Evolutionary conservation across 2,888 invertebrate genomes (phyloP).

Genomic region (Melanostoma scalare): DNA sequence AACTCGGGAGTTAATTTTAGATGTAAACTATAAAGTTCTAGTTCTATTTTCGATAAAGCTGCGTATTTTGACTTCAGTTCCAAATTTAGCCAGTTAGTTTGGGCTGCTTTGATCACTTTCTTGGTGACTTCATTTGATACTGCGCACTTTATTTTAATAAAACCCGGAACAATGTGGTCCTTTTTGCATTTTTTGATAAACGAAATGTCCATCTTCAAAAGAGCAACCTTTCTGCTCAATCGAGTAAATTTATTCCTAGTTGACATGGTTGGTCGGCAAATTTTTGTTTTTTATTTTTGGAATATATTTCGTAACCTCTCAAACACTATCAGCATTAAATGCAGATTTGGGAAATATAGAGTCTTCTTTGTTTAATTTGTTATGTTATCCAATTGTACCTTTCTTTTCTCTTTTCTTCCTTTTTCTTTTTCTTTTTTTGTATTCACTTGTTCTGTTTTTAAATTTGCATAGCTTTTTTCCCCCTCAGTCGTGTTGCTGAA

Average conservation of each 20-base stretch:
- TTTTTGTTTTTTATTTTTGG: no score
- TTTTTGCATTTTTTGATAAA: slow-evolving; percentile 3
- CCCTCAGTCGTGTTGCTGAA: no score
- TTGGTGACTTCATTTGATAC: slow-evolving; percentile 9
- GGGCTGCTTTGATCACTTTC: neutral
- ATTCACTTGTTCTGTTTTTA: no score
- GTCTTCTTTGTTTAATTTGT: no score
- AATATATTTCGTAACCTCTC: no score
- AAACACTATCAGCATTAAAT: no score
- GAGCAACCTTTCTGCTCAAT: slow-evolving; percentile 6
- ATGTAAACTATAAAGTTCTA: slow-evolving; percentile 3
- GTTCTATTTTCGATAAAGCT: slow-evolving; percentile 15
- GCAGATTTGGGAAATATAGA: no score
- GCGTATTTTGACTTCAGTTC: slow-evolving; percentile 10
- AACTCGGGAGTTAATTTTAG: neutral
- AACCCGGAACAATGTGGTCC: no score
- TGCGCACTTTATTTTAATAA: slow-evolving; percentile 12
- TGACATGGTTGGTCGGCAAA: slow-evolving; percentile 11
- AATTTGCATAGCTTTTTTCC: no score
- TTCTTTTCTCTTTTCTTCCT: no score
- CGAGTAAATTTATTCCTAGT: slow-evolving; percentile 11
- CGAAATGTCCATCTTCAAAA: slow-evolving; percentile 1
- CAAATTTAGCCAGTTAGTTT: slow-evolving; percentile 1
- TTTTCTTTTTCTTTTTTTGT: no score
- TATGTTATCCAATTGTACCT: no score